Base-by-base conservation (phyloP, 2,797 vertebrate species). In the Pogonophryne albipinna region DNA sequence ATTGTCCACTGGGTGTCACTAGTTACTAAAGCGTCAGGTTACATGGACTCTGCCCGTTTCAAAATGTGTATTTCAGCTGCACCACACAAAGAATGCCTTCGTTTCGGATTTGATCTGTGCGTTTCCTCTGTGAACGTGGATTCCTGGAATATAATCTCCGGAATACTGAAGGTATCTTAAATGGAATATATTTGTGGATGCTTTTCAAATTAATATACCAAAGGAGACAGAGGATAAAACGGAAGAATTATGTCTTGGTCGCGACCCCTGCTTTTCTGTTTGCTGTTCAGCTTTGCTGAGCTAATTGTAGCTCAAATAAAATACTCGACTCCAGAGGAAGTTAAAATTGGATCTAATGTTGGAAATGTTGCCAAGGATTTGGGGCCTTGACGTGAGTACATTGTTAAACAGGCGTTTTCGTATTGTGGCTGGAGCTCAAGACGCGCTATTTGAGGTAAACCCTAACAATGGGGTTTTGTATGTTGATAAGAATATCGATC, bases 301-400 rank as follows among this genome's bases (percentile, higher is more conserved):
- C 50, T 47, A n/a, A 82, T 78, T 38, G 81, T 78, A 0, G 95
- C 93, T 53, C 92, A 94, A 59, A 89, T 95, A 51, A 84, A 91
- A 42, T 97, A 96, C 70, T 91, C 91, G 1, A 71, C 96, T 81
- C 88, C 93, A 1, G 96, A 96, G 78, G 96, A 96, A 74, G 85
- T 91, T 10, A 91, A 93, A 74, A 83, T 85, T 5, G 95, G 93
- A 62, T 89, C 92, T 7, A 34, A 89, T 49, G 92, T 96, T 59
- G 95, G 95, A 58, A 95, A 95, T 80, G 71, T 94, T 10, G 95
- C 94, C 0, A 95, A 93, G 23, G 95, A 96, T 90, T 83, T 96
- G 52, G 52, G 94, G 94, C 20, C 85, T 96, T 45, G 93, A 94
- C 53, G 55, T 90, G 3, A 73, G 50, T 2, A 87, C 91, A 0